Base-by-base conservation (phyloP, 2,888 invertebrate genomes). In the Neoscelio sp. region DNA sequence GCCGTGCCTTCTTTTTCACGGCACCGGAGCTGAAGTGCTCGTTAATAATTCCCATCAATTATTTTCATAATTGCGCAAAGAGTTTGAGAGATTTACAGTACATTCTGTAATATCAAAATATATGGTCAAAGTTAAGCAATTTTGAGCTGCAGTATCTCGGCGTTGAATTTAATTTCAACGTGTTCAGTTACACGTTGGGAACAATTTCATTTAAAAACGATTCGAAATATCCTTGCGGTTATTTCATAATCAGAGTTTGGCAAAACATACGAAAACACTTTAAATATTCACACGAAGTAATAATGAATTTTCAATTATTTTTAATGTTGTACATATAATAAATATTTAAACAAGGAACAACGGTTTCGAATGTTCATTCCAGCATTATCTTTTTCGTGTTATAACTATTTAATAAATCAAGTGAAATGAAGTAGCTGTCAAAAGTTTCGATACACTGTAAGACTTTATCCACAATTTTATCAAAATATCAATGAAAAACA, bases 21-120 rank as follows among this genome's bases (percentile, higher is more conserved):
- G 48, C n/a, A 5, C 17, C n/a, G 23, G 17, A 71, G 35, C 44
- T 71, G 35, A 62, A 62, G 52, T 71, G 71, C 46, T 62, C 71
- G 62, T 71, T 62, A 74, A 74, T 65, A 74, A 48, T 65, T 74
- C 28, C 20, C 35, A 65, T 65, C 40, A 46, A 65, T 65, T 58
- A 48, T 65, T 65, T 56, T 38, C 65, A 65, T 65, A 74, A 54
- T 30, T 48, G 35, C 35, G 18, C 48, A 56, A 50, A 64, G 65
- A 38, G 10, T 62, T 17, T 0, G 38, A 26, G 13, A 46, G 35
- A 64, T 73, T 38, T 56, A 56, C 23, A 64, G 28, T 56, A 64
- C 28, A 56, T 64, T 73, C 15, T 46, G 35, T 26, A 35, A 62
- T 44, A 10, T 28, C 42, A 17, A 70, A 50, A 50, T 58, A 18